Percentiles rank a stretch among this genome's conserved stretches.
phyloP scores from a whole-genome alignment of 2,888 invertebrate species.

The Vesta saturnalis region DNA sequence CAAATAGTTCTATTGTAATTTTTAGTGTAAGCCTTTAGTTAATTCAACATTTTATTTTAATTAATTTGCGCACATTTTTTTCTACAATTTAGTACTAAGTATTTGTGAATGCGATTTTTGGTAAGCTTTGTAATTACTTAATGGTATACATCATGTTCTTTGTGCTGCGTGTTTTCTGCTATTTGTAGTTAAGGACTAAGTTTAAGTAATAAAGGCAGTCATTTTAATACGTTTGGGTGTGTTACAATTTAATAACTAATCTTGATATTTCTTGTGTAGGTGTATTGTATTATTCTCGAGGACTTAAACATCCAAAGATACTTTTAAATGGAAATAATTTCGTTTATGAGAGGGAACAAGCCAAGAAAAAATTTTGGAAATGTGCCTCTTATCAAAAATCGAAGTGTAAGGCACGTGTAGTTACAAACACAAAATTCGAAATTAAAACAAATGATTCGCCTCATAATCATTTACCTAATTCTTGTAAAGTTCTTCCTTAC shows the following conservation, averaged over 20 bases:
- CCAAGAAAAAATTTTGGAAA: conserved; percentile 50
- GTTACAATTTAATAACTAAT: no score
- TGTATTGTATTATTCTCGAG: conserved; percentile 35
- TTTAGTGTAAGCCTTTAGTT: background rate
- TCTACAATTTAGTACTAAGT: no score
- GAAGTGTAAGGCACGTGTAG: conserved; percentile 43
- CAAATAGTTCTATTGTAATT: background rate
- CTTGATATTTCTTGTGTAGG: conserved; percentile 33
- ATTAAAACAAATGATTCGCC: conserved; percentile 14
- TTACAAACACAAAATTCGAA: conserved; percentile 33
- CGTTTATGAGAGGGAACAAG: conserved; percentile 26
- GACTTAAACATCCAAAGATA: conserved; percentile 41
- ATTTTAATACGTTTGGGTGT: no score
- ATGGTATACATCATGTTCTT: no score
- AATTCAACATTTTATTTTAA: no score
- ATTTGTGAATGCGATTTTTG: no score
- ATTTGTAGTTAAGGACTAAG: no score
- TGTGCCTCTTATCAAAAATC: conserved; percentile 47
- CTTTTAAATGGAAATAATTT: conserved; percentile 38
- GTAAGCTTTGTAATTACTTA: no score
- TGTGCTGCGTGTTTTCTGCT: no score
- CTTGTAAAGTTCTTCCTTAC: background rate
- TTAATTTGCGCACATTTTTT: no score
- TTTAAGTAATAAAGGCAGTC: no score
- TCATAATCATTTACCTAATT: conserved; percentile 21